A percentile compares a stretch with the other conserved stretches of the same genome.
phyloP scores from a whole-genome alignment of 1,140 invertebrate genomes.

The Metaphire vulgaris region DNA sequence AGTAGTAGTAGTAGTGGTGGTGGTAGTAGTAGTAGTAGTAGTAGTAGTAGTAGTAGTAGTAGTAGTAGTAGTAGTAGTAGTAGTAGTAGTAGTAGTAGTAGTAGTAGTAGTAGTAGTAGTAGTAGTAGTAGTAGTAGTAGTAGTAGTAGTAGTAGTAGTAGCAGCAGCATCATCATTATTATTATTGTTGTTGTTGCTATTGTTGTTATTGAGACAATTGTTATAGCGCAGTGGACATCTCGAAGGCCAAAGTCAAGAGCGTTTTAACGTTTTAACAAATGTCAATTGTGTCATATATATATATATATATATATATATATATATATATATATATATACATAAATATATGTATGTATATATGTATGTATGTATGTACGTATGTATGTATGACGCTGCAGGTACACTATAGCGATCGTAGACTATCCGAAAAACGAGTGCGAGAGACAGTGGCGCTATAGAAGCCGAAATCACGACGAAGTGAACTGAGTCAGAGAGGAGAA shows the following conservation, averaged over 20 bases:
- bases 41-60: conserved; percentile 8
- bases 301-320: conserved; percentile 4
- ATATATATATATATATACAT: not conserved
- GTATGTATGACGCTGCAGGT: too few relatives aligned
- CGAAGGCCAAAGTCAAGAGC: too few relatives aligned
- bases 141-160: conserved; percentile 7
- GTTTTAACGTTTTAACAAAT: too few relatives aligned
- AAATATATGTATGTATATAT: not conserved
- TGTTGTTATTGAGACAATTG: too few relatives aligned
- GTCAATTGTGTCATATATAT: not conserved
- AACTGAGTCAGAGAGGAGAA: not conserved
- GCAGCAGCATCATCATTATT: not conserved
- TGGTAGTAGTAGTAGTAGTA: too few relatives aligned
- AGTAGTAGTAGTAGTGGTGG: too few relatives aligned
- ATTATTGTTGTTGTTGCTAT: not conserved
- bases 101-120: conserved; percentile 8
- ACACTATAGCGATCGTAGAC: too few relatives aligned
- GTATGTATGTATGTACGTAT: not conserved
- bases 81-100: conserved; percentile 9
- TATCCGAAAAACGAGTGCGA: too few relatives aligned
- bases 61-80: conserved; percentile 8
- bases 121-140: conserved; percentile 5
- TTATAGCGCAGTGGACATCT: too few relatives aligned
- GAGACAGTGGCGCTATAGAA: too few relatives aligned
- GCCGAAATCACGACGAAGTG: too few relatives aligned